Percentiles rank a stretch among this genome's conserved stretches.
Conservation (phyloP, 2,888 invertebrate genomes). For the Drosophila atripex region DNA sequence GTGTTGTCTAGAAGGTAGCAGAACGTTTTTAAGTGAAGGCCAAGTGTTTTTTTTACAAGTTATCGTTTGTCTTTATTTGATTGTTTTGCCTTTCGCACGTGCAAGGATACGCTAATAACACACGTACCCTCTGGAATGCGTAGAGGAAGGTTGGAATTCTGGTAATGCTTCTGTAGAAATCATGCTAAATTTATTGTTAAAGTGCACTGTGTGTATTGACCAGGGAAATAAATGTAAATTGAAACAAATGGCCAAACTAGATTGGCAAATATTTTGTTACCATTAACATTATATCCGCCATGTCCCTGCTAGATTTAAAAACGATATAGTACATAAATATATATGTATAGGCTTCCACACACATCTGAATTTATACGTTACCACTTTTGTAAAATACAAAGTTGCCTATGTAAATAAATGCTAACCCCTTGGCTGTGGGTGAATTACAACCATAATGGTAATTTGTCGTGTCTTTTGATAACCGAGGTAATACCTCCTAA, state of each 20-base stretch:
- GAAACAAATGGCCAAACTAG: conserved; percentile 18
- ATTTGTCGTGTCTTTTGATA: not conserved
- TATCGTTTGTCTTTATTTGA: conserved; percentile 52
- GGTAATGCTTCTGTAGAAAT: conserved; percentile 19
- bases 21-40: conserved; percentile 20
- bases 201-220: conserved; percentile 31
- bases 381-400: conserved; percentile 61
- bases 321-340: conserved; percentile 45
- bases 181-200: conserved; percentile 63
- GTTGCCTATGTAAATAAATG: conserved; percentile 69
- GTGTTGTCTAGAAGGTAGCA: conserved; percentile 57
- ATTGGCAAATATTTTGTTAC: conserved; percentile 51
- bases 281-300: conserved; percentile 40
- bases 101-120: conserved; percentile 6
- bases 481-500: too few species aligned
- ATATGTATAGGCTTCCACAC: conserved; percentile 63
- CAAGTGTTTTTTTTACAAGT: conserved; percentile 56
- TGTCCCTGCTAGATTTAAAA: conserved; percentile 49
- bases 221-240: conserved; percentile 33
- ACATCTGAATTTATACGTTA: conserved; percentile 58
- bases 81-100: conserved; percentile 36
- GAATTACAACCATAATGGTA: conserved; percentile 47
- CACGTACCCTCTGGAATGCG: conserved; percentile 9
- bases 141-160: conserved; percentile 9
- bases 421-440: conserved; percentile 60